These are phyloP conservation scores for Clusia tigrina DNA, from an alignment of 2,888 invertebrate genomes.

Conservation along the genomic window DNA sequence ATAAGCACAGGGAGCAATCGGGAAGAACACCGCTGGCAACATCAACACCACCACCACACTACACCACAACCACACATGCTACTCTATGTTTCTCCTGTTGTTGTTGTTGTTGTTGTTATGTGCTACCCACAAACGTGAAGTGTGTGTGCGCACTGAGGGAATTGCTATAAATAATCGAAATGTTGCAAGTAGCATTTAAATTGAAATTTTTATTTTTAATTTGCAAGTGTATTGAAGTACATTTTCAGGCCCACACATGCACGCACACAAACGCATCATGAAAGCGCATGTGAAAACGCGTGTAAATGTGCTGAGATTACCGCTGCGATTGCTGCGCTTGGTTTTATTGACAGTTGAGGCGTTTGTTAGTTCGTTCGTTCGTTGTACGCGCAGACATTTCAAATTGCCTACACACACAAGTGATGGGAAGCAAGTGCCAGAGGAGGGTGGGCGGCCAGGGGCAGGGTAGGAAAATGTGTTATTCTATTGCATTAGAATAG, in stretches of 20 bases:
- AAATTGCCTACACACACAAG: constrained; percentile 23
- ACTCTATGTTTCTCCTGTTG: too few relatives aligned
- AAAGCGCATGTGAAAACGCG: background rate
- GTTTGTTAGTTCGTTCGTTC: constrained; percentile 26
- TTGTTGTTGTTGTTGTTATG: background rate
- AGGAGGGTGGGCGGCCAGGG: background rate
- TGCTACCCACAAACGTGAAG: background rate
- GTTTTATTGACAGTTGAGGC: constrained; percentile 21
- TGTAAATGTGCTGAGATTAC: background rate
- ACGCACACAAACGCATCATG: too few relatives aligned
- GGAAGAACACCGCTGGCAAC: background rate
- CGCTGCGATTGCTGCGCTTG: constrained; percentile 5
- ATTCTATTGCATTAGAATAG: too few relatives aligned
- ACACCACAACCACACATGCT: too few relatives aligned
- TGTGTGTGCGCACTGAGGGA: background rate
- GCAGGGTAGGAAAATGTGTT: too few relatives aligned
- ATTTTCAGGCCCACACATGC: too few relatives aligned
- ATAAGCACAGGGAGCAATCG: background rate
- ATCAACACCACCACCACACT: background rate
- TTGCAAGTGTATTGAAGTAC: background rate
- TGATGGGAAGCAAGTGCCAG: constrained; percentile 18
- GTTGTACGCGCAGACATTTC: constrained; percentile 3
- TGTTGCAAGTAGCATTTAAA: background rate
- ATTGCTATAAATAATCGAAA: background rate
- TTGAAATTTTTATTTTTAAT: background rate